Percentiles rank a stretch among this genome's conserved stretches.
Evolutionary conservation across 2,113 vertebrate genomes (phyloP).

Genomic region (Campylorhamphus procurvoides): DNA sequence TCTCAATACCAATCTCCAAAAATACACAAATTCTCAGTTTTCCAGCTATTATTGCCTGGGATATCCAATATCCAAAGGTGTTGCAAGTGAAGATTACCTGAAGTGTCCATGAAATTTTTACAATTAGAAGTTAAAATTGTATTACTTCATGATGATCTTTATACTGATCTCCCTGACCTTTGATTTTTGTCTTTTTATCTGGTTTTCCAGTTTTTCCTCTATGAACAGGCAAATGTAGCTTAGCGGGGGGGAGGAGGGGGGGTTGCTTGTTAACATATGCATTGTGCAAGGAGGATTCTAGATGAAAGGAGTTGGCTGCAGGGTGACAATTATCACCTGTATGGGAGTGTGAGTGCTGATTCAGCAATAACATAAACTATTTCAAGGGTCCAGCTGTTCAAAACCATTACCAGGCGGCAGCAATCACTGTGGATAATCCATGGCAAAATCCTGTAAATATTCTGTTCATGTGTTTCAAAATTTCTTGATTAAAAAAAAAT

Average conservation of each 20-base stretch:
- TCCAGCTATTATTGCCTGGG: background rate
- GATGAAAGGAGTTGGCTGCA: background rate
- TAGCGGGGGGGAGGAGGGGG: no score
- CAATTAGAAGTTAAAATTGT: background rate
- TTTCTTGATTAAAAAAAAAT: background rate
- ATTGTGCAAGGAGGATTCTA: background rate
- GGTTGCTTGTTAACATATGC: background rate
- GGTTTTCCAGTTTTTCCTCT: background rate
- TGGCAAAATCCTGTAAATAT: background rate
- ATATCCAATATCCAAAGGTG: background rate
- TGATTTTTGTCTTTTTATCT: background rate
- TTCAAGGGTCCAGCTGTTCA: background rate
- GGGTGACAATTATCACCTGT: background rate
- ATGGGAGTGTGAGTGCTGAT: background rate
- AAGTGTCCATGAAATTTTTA: background rate
- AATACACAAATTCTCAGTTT: background rate
- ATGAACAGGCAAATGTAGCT: background rate
- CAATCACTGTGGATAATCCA: background rate
- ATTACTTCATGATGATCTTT: background rate
- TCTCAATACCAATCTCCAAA: background rate
- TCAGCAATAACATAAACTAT: background rate
- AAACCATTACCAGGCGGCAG: background rate
- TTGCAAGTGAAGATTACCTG: background rate
- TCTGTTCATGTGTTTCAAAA: background rate
- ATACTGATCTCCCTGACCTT: background rate